Percentiles rank a stretch among this genome's conserved stretches.
Conservation (phyloP, 2,113 vertebrate species). For the Thalassoma bifasciatum region DNA sequence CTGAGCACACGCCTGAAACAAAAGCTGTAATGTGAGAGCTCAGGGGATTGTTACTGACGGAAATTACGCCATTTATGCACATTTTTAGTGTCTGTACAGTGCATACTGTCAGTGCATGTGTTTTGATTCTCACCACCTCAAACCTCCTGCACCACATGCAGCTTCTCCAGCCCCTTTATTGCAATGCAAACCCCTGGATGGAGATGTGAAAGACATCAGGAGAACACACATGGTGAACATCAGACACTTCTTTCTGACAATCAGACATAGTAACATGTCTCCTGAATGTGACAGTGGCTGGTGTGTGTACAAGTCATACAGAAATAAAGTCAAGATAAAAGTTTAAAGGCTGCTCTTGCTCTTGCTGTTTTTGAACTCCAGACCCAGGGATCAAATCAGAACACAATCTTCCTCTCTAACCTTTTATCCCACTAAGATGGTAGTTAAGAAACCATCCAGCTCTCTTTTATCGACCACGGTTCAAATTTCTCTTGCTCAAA, state of each 20-base stretch:
- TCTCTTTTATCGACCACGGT: conserved; percentile 49
- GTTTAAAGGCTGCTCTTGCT: conserved; percentile 23
- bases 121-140: conserved; percentile 55
- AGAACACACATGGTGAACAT: conserved; percentile 74
- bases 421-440: conserved; percentile 46
- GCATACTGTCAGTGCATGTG: conserved; percentile 46
- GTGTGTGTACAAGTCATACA: background rate
- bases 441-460: conserved; percentile 37
- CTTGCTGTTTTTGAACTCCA: conserved; percentile 20
- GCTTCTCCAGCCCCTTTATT: conserved; percentile 66
- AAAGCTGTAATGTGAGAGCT: conserved; percentile 34
- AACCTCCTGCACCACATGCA: conserved; percentile 50
- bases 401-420: conserved; percentile 38
- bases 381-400: conserved; percentile 14
- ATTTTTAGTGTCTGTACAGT: conserved; percentile 49
- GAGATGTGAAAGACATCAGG: conserved; percentile 37
- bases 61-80: conserved; percentile 43
- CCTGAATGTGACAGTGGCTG: conserved; percentile 52
- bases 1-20: conserved; percentile 37
- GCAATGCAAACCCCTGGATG: conserved; percentile 66
- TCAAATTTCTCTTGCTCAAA: conserved; percentile 44
- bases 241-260: conserved; percentile 60
- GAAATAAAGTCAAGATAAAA: background rate
- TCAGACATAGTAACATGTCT: conserved; percentile 60
- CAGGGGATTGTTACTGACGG: conserved; percentile 37